A percentile compares a stretch with the other conserved stretches of the same genome.
Conservation (phyloP, 53 echinoderm and acorn worm genomes). For the Actinopyga echinites region DNA sequence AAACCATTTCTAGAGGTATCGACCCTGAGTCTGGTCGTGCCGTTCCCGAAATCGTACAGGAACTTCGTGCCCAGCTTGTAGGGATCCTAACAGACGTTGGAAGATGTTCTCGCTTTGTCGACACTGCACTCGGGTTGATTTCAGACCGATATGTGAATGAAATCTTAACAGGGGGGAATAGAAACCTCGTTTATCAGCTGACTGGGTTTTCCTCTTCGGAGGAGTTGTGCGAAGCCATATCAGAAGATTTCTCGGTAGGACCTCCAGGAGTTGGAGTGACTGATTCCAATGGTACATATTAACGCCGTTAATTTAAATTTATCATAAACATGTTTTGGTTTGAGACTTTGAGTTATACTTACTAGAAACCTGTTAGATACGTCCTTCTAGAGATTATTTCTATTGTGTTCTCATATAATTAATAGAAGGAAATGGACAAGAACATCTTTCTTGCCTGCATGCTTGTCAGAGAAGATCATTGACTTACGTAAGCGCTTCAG, state of each 20-base stretch:
- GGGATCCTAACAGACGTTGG: background rate
- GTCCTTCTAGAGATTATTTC: no score
- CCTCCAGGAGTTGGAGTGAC: background rate
- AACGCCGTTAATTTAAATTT: no score
- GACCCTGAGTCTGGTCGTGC: background rate
- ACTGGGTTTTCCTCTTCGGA: constrained; percentile 9
- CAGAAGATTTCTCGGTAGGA: background rate
- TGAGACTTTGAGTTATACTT: no score
- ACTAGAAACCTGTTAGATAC: no score
- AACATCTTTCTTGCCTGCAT: no score
- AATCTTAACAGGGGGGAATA: background rate
- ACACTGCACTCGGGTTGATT: background rate
- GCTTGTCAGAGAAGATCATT: no score
- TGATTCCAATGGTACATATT: no score
- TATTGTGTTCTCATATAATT: no score
- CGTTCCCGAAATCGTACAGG: background rate
- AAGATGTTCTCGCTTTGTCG: background rate
- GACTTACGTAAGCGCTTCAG: no score
- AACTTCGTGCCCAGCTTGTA: background rate
- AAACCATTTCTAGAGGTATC: background rate
- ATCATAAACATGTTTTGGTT: no score
- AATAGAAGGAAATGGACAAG: no score
- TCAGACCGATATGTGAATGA: background rate
- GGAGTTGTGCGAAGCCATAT: constrained; percentile 8
- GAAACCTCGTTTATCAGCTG: constrained; percentile 3